Conservation (phyloP, 92 coral and sea anemone species). For the Meandrina meandrites region DNA sequence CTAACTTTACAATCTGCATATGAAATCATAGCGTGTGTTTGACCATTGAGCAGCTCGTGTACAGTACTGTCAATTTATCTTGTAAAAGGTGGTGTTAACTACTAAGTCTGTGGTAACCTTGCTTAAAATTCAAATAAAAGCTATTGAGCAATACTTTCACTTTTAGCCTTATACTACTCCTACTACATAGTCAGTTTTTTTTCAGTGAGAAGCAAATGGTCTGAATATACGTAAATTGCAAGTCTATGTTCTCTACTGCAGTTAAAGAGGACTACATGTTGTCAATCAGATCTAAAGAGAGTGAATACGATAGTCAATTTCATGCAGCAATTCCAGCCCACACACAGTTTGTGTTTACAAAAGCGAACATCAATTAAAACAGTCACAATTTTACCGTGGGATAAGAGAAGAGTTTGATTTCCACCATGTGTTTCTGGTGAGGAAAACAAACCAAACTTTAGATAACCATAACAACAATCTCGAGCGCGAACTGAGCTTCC, state of each 20-base stretch:
- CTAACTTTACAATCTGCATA: no score
- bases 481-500: neutral
- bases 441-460: neutral
- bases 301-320: neutral
- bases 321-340: neutral
- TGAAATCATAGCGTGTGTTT: no score
- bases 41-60: no score
- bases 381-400: neutral
- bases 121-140: neutral
- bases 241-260: neutral
- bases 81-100: no score
- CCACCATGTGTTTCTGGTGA: neutral
- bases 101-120: neutral
- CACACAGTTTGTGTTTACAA: neutral
- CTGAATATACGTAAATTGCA: no score
- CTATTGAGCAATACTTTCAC: neutral
- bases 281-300: neutral
- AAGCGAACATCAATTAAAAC: neutral
- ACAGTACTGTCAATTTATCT: no score
- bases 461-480: slow-evolving; percentile 7
- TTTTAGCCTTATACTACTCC: no score
- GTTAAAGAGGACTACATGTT: neutral
- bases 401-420: neutral
- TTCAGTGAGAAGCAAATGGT: no score
- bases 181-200: neutral